These are phyloP conservation scores for Salarias fasciatus DNA, from an alignment of 2,797 vertebrate species.

Conservation along the genomic window DNA sequence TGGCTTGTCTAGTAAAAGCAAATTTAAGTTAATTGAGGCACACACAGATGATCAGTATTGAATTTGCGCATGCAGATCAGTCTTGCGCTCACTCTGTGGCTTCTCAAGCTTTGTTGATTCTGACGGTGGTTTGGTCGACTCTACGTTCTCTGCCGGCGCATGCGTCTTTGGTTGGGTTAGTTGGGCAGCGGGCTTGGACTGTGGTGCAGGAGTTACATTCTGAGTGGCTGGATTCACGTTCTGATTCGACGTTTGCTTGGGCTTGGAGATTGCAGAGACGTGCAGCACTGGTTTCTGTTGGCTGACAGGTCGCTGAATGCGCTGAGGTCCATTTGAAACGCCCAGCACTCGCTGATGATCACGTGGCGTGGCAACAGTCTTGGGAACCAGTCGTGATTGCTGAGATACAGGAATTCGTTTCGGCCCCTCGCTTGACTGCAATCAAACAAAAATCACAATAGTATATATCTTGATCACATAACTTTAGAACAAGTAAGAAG, in stretches of 20 bases:
- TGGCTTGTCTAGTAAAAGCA: slow-evolving; percentile 58
- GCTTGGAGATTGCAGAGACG: slow-evolving; percentile 34
- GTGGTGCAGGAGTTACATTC: slow-evolving; percentile 30
- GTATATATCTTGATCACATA: neutral
- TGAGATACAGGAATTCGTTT: slow-evolving; percentile 85
- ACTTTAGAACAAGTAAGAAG: no score
- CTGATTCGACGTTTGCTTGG: slow-evolving; percentile 45
- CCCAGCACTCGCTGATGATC: slow-evolving; percentile 80
- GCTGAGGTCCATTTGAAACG: slow-evolving; percentile 83
- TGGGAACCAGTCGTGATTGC: slow-evolving; percentile 67
- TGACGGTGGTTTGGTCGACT: slow-evolving; percentile 18
- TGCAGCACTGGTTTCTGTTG: slow-evolving; percentile 64
- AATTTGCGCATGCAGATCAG: neutral
- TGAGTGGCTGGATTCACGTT: slow-evolving; percentile 65
- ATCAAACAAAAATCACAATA: neutral
- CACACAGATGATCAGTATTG: neutral
- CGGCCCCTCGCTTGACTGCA: slow-evolving; percentile 78
- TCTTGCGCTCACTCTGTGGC: slow-evolving; percentile 58
- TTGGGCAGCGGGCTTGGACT: slow-evolving; percentile 45
- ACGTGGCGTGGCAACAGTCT: slow-evolving; percentile 62
- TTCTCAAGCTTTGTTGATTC: slow-evolving; percentile 63
- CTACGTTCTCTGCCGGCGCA: slow-evolving; percentile 27
- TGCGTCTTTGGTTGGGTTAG: slow-evolving; percentile 40
- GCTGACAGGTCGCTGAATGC: slow-evolving; percentile 72
- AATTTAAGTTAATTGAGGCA: neutral